phyloP scores from a whole-genome alignment of 1,140 invertebrate genomes.

The Drosophila watanabei region DNA sequence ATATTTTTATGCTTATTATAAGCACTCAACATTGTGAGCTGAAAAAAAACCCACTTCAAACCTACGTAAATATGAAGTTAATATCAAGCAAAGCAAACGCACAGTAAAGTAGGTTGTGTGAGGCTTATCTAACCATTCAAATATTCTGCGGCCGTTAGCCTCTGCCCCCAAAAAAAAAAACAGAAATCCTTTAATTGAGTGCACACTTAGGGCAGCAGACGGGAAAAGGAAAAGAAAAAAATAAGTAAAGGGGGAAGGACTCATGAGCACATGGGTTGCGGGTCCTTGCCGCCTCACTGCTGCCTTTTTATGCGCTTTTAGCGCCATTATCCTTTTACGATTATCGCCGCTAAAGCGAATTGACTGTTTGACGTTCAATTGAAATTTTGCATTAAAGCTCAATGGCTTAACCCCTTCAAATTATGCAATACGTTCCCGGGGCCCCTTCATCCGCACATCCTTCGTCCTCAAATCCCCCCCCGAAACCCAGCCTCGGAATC shows the following conservation, averaged over 20 bases:
- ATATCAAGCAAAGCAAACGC: neutral
- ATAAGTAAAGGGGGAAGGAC: neutral
- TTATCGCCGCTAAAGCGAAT: slow-evolving; percentile 83
- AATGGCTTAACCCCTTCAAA: slow-evolving; percentile 84
- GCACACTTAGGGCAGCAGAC: slow-evolving; percentile 73
- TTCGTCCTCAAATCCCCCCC: neutral
- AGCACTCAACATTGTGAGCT: neutral
- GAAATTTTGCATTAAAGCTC: slow-evolving; percentile 85
- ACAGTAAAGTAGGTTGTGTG: neutral
- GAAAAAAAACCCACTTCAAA: neutral
- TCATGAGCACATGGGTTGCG: slow-evolving; percentile 6
- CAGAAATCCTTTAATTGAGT: slow-evolving; percentile 81
- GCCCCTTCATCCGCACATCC: neutral
- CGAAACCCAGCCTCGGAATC: neutral
- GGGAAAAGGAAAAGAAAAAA: slow-evolving; percentile 7
- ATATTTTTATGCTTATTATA: neutral
- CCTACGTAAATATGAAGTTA: neutral
- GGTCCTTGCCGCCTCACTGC: slow-evolving; percentile 26
- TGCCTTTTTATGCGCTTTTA: slow-evolving; percentile 82
- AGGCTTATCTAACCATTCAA: slow-evolving; percentile 55
- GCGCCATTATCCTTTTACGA: slow-evolving; percentile 83
- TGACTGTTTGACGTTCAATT: slow-evolving; percentile 84
- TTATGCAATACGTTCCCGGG: slow-evolving; percentile 72
- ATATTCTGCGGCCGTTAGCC: slow-evolving; percentile 54
- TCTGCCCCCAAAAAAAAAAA: slow-evolving; percentile 29